These are phyloP conservation scores for Rhinogobio ventralis DNA, from an alignment of 2,797 vertebrate species.

Conservation along the genomic window DNA sequence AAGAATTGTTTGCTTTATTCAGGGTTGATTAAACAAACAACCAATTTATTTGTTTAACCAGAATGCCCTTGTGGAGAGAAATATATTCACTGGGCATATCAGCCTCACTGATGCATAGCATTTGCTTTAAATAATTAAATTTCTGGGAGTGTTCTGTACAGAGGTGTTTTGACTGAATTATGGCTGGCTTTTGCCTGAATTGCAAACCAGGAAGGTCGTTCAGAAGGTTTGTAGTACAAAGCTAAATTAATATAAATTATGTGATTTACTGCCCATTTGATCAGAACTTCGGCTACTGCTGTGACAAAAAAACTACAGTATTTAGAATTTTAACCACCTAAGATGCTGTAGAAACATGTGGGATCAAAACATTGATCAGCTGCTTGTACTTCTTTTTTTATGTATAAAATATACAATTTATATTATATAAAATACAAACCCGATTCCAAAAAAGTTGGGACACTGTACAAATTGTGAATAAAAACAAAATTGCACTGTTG, in stretches of 20 bases:
- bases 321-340: neutral
- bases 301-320: neutral
- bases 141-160: constrained; percentile 20
- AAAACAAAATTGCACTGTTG: too few relatives aligned
- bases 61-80: constrained; percentile 16
- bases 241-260: neutral
- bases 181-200: constrained; percentile 25
- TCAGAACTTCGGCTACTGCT: neutral
- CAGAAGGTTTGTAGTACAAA: neutral
- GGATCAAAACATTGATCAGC: neutral
- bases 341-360: neutral
- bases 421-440: too few relatives aligned
- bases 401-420: too few relatives aligned
- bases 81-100: constrained; percentile 17
- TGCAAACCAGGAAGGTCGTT: constrained; percentile 9
- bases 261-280: constrained; percentile 15
- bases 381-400: neutral
- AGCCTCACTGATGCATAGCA: constrained; percentile 11
- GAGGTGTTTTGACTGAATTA: constrained; percentile 33
- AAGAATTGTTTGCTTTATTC: neutral
- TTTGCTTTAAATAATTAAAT: constrained; percentile 43
- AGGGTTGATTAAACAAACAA: neutral
- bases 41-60: constrained; percentile 10
- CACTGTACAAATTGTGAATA: too few relatives aligned
- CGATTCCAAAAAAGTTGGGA: too few relatives aligned